These are phyloP conservation scores for Columba livia DNA, from an alignment of 2,113 vertebrate genomes.

Conservation along the genomic window DNA sequence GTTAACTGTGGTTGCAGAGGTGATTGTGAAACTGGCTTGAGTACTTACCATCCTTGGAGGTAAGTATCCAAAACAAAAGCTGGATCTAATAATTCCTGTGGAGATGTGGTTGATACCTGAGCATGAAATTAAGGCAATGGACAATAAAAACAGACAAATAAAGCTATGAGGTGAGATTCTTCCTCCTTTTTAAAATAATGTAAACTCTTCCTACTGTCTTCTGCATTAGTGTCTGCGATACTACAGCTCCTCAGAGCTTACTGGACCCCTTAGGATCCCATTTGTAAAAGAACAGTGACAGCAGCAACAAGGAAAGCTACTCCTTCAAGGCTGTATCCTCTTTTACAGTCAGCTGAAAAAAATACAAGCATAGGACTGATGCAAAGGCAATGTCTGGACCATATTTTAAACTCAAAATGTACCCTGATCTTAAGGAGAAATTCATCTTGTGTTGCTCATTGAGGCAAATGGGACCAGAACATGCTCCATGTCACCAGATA, in stretches of 20 bases:
- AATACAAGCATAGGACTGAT: neutral
- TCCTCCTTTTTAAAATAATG: neutral
- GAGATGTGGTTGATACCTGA: neutral
- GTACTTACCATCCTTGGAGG: neutral
- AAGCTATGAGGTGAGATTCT: neutral
- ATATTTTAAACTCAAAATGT: neutral
- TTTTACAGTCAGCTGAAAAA: neutral
- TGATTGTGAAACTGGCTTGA: neutral
- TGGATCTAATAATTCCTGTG: neutral
- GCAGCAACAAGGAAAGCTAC: neutral
- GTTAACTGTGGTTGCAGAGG: neutral
- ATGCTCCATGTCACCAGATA: accelerated
- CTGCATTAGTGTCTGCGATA: neutral
- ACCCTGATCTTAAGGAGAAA: neutral
- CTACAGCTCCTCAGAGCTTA: neutral
- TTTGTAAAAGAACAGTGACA: neutral
- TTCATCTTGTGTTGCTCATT: neutral
- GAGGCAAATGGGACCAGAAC: neutral
- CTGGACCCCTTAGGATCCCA: neutral
- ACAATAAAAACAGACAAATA: neutral
- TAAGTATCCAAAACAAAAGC: neutral
- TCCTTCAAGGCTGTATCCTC: neutral
- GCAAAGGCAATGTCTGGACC: neutral
- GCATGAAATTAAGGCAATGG: neutral
- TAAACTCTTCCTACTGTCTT: neutral